Evolutionary conservation across 2,113 vertebrate species (phyloP).

Genomic region (Eulacestoma nigropectus): DNA sequence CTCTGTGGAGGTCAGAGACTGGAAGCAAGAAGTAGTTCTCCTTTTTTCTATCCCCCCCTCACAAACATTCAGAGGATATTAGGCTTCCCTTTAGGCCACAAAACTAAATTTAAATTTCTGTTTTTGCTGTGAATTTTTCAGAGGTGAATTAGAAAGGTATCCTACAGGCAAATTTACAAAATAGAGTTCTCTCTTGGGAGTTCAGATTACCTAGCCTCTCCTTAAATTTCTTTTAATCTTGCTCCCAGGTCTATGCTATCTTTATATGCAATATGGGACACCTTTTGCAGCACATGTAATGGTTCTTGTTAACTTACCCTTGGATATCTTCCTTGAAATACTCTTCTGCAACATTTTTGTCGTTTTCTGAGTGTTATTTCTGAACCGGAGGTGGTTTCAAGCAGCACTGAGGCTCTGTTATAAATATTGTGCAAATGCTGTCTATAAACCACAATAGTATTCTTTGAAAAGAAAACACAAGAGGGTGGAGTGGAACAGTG

Average conservation of each 20-base stretch:
- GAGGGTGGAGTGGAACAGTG: background rate
- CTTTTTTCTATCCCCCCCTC: background rate
- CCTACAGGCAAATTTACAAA: background rate
- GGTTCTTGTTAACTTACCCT: background rate
- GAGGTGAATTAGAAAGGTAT: background rate
- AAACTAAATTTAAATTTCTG: background rate
- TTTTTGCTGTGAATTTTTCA: background rate
- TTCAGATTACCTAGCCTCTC: background rate
- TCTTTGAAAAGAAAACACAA: background rate
- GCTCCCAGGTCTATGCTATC: background rate
- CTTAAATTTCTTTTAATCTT: background rate
- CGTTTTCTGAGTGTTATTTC: background rate
- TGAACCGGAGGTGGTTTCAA: background rate
- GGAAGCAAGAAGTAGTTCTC: background rate
- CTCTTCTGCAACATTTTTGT: background rate
- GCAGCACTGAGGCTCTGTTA: background rate
- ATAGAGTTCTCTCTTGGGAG: background rate
- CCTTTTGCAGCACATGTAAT: background rate
- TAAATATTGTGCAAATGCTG: background rate
- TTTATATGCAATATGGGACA: background rate
- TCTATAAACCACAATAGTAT: background rate
- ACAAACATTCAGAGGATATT: background rate
- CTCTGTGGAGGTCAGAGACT: background rate
- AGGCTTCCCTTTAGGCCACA: background rate
- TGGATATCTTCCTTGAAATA: background rate